Conservation (phyloP, 2,888 invertebrate genomes). For the Clepsis dumicolana region DNA sequence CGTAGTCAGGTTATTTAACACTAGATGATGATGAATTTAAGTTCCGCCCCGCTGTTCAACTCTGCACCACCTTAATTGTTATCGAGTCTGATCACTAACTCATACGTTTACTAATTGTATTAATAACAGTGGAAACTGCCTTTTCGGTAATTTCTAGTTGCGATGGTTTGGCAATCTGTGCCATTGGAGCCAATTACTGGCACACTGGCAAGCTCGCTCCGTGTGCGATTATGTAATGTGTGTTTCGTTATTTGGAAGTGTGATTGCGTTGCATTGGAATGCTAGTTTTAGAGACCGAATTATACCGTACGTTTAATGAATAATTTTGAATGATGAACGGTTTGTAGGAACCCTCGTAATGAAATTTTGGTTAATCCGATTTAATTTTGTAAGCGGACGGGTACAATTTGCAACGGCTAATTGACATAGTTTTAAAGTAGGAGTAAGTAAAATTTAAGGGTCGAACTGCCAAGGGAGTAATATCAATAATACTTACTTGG, state of each 20-base stretch:
- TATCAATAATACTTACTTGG: no score
- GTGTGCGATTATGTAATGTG: background rate
- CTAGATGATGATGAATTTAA: no score
- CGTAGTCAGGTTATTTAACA: no score
- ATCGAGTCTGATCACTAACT: conserved; percentile 61
- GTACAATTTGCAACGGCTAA: no score
- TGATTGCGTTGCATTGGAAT: background rate
- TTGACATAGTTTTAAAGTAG: no score
- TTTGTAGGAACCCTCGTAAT: no score
- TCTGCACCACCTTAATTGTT: conserved; percentile 55
- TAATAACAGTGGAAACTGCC: conserved; percentile 47
- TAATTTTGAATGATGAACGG: background rate
- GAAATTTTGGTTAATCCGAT: no score
- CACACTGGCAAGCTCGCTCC: background rate
- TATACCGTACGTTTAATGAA: background rate
- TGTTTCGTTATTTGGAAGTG: conserved; percentile 1
- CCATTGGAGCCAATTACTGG: conserved; percentile 38
- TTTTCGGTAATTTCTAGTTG: conserved; percentile 40
- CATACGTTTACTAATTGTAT: conserved; percentile 56
- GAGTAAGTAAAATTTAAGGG: background rate
- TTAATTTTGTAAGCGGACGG: no score
- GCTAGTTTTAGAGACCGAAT: background rate
- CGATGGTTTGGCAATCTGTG: conserved; percentile 41
- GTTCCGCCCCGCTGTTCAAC: conserved; percentile 4
- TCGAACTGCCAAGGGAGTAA: no score